Evolutionary conservation across 2,113 vertebrate species (phyloP).

Genomic region (Malurus alboscapulatus): DNA sequence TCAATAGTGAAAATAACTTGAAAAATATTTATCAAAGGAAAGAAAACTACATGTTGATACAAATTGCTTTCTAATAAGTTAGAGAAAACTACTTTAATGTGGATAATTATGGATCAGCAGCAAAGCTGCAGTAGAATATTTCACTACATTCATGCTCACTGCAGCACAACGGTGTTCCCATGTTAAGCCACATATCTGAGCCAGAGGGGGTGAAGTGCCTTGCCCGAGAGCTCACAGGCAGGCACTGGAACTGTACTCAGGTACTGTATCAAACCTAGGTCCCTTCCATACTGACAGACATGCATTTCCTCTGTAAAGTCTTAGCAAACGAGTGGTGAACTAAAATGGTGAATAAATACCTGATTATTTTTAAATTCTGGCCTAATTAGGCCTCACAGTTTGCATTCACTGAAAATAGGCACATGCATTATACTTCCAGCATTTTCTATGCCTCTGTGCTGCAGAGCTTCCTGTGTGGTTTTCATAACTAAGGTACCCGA

Average conservation of each 20-base stretch:
- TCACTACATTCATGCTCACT: neutral
- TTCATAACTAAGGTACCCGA: neutral
- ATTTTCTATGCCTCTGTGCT: neutral
- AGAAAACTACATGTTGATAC: rapidly evolving
- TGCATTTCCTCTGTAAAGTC: neutral
- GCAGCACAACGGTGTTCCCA: neutral
- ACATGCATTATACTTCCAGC: rapidly evolving
- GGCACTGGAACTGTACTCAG: rapidly evolving
- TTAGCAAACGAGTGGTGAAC: neutral
- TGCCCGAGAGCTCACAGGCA: neutral
- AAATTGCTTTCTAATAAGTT: neutral
- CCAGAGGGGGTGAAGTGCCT: neutral
- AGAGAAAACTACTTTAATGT: neutral
- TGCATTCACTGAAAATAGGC: neutral
- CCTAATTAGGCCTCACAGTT: neutral
- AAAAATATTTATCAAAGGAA: neutral
- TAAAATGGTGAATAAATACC: neutral
- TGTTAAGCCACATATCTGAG: rapidly evolving
- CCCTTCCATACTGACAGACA: neutral
- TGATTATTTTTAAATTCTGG: neutral
- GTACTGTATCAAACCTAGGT: neutral
- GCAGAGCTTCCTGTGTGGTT: neutral
- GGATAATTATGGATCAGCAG: neutral
- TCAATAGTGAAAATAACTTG: neutral
- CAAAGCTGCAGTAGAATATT: neutral